These are phyloP conservation scores for Tetragonula clypearis DNA, from an alignment of 1,140 invertebrate genomes.

Conservation along the genomic window DNA sequence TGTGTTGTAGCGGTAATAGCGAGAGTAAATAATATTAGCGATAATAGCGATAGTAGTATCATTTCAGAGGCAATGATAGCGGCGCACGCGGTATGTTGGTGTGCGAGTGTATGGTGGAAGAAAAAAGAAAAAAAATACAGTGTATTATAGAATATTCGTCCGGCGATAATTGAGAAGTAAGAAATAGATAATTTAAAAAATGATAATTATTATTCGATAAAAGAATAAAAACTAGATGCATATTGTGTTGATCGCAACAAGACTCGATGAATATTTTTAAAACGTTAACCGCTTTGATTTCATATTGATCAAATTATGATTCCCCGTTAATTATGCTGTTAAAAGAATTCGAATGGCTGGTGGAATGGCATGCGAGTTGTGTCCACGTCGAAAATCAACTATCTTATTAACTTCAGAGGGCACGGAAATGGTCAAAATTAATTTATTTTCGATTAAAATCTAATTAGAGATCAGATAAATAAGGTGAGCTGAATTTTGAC, in stretches of 20 bases:
- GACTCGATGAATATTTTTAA: background rate
- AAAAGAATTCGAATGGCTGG: background rate
- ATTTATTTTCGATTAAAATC: no score
- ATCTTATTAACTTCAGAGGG: background rate
- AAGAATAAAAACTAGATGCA: background rate
- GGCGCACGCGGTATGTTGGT: constrained; percentile 46
- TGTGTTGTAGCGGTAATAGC: background rate
- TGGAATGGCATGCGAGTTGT: constrained; percentile 12
- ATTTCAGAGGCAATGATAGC: constrained; percentile 23
- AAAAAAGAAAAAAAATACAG: constrained; percentile 55
- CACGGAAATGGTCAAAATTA: background rate
- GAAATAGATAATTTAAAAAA: no score
- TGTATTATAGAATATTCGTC: constrained; percentile 31
- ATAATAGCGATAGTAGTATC: background rate
- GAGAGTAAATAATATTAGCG: constrained; percentile 28
- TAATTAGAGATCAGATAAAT: background rate
- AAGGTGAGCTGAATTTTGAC: background rate
- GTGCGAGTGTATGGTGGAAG: constrained; percentile 42
- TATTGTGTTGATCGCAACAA: background rate
- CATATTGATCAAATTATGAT: background rate
- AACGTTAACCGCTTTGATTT: constrained; percentile 23
- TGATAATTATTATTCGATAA: no score
- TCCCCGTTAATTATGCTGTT: constrained; percentile 27
- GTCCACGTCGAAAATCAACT: constrained; percentile 1
- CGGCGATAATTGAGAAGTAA: background rate